Conservation (phyloP, 1,140 invertebrate species). For the Periplaneta americana region DNA sequence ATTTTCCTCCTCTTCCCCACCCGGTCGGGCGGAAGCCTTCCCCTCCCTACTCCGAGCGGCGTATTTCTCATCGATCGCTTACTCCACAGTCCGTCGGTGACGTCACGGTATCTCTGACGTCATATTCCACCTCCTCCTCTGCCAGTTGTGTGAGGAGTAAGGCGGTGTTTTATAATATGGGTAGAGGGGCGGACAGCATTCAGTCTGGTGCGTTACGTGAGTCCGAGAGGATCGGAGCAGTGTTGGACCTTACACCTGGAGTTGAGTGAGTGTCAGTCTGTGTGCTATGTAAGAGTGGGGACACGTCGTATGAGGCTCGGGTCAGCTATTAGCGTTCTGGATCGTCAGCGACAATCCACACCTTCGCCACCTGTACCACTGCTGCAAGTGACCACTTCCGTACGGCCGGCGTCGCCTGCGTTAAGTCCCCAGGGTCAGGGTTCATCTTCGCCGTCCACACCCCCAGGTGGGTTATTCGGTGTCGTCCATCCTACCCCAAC, state of each 20-base stretch:
- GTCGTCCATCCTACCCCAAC: background rate
- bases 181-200: background rate
- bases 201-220: background rate
- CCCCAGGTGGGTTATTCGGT: background rate
- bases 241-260: background rate
- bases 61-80: background rate
- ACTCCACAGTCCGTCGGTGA: background rate
- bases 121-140: background rate
- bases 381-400: background rate
- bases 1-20: background rate
- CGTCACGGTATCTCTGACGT: background rate
- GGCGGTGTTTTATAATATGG: background rate
- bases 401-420: background rate
- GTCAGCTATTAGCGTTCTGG: background rate
- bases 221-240: background rate
- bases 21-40: no score
- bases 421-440: background rate
- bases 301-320: background rate
- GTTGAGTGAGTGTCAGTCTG: background rate
- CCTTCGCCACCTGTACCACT: background rate
- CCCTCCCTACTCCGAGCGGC: background rate
- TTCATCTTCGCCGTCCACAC: background rate
- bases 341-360: background rate
- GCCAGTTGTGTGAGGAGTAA: background rate
- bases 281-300: background rate